Evolutionary conservation across 2,113 vertebrate genomes (phyloP).

Genomic region (Danionella cerebrum): DNA sequence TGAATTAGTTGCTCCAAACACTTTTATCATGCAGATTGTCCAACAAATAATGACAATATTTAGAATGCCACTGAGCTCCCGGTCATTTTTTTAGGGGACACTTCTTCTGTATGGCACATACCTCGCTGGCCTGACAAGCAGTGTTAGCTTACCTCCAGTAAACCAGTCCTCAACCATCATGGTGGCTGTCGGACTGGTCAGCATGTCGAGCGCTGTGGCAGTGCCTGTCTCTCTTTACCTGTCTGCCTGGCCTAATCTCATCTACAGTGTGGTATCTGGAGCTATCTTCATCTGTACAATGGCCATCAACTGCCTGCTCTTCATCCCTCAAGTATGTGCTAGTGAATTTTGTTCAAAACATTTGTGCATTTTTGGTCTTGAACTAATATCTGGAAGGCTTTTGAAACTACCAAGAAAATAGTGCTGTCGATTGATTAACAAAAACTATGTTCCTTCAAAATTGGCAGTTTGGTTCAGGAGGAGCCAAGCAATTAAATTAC

Average conservation of each 20-base stretch:
- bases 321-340: constrained; percentile 82
- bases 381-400: too few relatives aligned
- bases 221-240: constrained; percentile 76
- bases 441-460: too few relatives aligned
- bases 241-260: constrained; percentile 80
- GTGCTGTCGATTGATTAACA: too few relatives aligned
- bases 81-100: constrained; percentile 61
- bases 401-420: too few relatives aligned
- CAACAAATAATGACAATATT: neutral
- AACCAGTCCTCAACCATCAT: constrained; percentile 92
- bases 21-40: too few relatives aligned
- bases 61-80: neutral
- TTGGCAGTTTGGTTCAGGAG: too few relatives aligned
- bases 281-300: constrained; percentile 88
- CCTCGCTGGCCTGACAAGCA: constrained; percentile 85
- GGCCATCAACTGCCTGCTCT: constrained; percentile 86
- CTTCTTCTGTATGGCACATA: constrained; percentile 87
- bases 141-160: constrained; percentile 86
- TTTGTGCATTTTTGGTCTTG: neutral
- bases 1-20: too few relatives aligned
- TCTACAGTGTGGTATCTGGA: constrained; percentile 81
- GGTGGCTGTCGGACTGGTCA: constrained; percentile 73
- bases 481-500: too few relatives aligned
- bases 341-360: neutral
- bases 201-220: constrained; percentile 65